Conservation (phyloP, 2,797 vertebrate genomes). For the Taeniopygia guttata region DNA sequence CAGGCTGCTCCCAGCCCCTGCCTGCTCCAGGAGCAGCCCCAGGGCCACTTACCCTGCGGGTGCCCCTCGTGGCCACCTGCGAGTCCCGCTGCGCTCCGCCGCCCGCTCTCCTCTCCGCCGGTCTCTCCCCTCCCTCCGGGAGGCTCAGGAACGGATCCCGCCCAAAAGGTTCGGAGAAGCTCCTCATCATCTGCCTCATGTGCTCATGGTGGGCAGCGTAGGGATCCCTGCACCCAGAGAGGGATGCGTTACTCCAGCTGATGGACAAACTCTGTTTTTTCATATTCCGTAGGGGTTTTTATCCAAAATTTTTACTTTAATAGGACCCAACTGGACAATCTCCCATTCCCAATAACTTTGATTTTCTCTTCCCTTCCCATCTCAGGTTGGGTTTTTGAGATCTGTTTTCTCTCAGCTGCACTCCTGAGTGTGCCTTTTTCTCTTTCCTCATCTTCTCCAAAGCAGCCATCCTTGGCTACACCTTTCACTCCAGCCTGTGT, state of each 20-base stretch:
- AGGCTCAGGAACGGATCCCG: slow-evolving; percentile 75
- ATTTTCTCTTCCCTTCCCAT: background rate
- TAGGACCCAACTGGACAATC: background rate
- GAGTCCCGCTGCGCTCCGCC: slow-evolving; percentile 1
- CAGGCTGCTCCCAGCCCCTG: background rate
- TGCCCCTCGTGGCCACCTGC: slow-evolving; percentile 57
- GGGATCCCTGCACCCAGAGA: slow-evolving; percentile 78
- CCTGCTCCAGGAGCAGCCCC: background rate
- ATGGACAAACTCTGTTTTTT: fast-evolving
- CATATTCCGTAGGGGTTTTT: fast-evolving
- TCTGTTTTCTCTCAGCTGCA: background rate
- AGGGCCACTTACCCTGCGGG: slow-evolving; percentile 79
- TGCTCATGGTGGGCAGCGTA: slow-evolving; percentile 85
- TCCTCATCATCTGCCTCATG: slow-evolving; percentile 85
- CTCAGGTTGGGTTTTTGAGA: background rate
- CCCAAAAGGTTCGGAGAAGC: slow-evolving; percentile 85
- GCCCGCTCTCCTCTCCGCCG: slow-evolving; percentile 2
- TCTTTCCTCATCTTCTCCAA: background rate
- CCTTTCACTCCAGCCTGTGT: background rate
- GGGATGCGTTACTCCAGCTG: background rate
- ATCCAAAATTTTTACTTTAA: background rate
- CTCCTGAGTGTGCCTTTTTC: no score
- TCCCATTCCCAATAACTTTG: background rate
- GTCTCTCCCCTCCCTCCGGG: slow-evolving; percentile 69
- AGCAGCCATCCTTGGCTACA: background rate